Conservation (phyloP, 2,888 invertebrate species). For the Agrochola macilenta region DNA sequence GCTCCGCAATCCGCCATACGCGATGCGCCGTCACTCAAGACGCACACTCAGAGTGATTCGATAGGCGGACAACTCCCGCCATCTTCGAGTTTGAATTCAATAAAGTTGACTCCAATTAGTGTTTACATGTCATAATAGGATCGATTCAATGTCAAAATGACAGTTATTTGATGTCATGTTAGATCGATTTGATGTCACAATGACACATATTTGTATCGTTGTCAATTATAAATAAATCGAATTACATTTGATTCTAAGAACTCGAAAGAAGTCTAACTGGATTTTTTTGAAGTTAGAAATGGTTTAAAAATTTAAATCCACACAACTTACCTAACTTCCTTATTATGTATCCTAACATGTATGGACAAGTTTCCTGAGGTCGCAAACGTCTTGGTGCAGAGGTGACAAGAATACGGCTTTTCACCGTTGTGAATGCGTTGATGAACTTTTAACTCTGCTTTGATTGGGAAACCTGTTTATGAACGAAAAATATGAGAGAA, state of each 20-base stretch:
- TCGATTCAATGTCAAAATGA: neutral
- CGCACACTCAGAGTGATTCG: too few relatives aligned
- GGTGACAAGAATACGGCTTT: slow-evolving; percentile 85
- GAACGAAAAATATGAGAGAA: neutral
- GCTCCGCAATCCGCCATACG: too few relatives aligned
- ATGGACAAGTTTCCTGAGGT: slow-evolving; percentile 87
- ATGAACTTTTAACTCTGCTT: slow-evolving; percentile 85
- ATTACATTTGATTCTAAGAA: too few relatives aligned
- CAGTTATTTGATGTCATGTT: neutral
- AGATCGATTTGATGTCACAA: too few relatives aligned
- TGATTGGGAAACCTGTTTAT: slow-evolving; percentile 84
- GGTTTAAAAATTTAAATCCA: neutral
- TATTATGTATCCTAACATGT: slow-evolving; percentile 87
- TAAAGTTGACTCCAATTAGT: neutral
- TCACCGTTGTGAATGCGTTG: slow-evolving; percentile 87
- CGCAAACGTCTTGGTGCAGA: slow-evolving; percentile 86
- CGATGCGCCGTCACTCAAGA: too few relatives aligned
- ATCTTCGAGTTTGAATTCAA: neutral
- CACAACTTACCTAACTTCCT: slow-evolving; percentile 81
- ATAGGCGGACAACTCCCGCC: too few relatives aligned
- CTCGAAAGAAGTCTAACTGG: too few relatives aligned
- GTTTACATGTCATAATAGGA: too few relatives aligned
- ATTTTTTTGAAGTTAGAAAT: too few relatives aligned
- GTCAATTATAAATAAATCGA: too few relatives aligned
- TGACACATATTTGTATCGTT: too few relatives aligned